Evolutionary conservation across 2,888 invertebrate species (phyloP), one percentile per base, ranked within the genome.

Genomic region (Ophioninae sp.): DNA sequence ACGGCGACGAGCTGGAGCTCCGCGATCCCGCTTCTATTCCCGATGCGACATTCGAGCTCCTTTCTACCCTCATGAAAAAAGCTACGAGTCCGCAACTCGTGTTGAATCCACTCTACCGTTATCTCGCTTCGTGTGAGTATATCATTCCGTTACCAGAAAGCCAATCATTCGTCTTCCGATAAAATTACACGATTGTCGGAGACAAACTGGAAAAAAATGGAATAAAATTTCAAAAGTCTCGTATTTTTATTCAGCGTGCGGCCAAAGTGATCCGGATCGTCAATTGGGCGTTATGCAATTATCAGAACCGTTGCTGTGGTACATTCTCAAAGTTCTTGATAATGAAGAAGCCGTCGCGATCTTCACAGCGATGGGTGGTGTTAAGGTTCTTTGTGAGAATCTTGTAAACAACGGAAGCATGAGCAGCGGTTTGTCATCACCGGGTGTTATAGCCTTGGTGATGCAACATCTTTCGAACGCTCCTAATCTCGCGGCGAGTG

Each of bases 221-320:
- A n/a, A 17, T 51, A 51, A 51, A 51, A 51, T 1, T 51, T n/a
- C n/a, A 44, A 56, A 63, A 17, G 44, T 5, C 59, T n/a, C 74
- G 67, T 61, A 44, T 74, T 20, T 61, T 20, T 13, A 22, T 76
- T 30, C 79, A 92, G 92, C 92, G 6, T 90, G 89, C 22, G 88
- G 89, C 17, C 90, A 90, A 85, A 88, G 87, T 39, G 87, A 89
- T 20, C 76, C 89, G 8, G 90, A 90, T 80, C 86, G 89, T 44
- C 90, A 90, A 67, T 87, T 91, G 72, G 91, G 92, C n/a, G 90
- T 93, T 10, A 94, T 94, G 86, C 95, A 95, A 85, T 93, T 98
- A 9, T 98, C 98, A 0, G 97, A 98, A 92, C 97, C 97, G 2
- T 94, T 98, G 91, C 95, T 98, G 74, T 97, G 97, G 94, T 96